Base-by-base conservation (phyloP, 2,888 invertebrate species). In the Amiota mariae region DNA sequence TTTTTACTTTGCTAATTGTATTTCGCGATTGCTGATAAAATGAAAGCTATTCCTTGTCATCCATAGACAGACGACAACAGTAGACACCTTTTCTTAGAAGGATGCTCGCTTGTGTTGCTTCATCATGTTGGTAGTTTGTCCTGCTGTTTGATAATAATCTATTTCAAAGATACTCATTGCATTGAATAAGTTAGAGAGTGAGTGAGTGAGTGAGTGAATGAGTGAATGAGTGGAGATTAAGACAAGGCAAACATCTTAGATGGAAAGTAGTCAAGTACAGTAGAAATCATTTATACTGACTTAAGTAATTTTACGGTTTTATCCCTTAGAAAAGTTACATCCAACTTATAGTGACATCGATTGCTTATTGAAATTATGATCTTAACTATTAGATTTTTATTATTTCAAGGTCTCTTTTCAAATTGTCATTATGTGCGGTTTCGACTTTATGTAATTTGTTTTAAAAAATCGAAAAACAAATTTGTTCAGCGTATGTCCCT, bases 81-180 rank as follows among this genome's bases (percentile, higher is more conserved):
- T 67, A 68, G 86, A 87, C 87, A 84, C 84, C 84, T 84, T 84
- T 84, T 85, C 81, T 15, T 54, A 18, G 24, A 20, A n/a, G 56
- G 15, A 57, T 57, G 2, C 8, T 15, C 4, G 11, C 57, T 13
- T 54, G 8, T 54, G 4, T n/a, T 54, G 6, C 11, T 54, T 13
- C 12, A 10, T 36, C 54, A 15, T 36, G 51, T 63, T 71, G 71
- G n/a, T n/a, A n/a, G n/a, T 59, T 64, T 49, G 67, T n/a, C 57
- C 11, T 59, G 61, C 68, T 78, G 80, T 71, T 76, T 78, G 77
- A 78, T 79, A 78, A 80, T 79, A 81, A 75, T 24, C 24, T 77
- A 79, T 78, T 84, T 68, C 74, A 73, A 74, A 75, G 66, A 24
- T 24, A 24, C 24, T 24, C 24, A 24, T 71, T 77, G 79, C 73